Percentiles rank a stretch among this genome's conserved stretches.
Conservation (phyloP, 2,113 vertebrate genomes). For the Leptocoma aspasia region DNA sequence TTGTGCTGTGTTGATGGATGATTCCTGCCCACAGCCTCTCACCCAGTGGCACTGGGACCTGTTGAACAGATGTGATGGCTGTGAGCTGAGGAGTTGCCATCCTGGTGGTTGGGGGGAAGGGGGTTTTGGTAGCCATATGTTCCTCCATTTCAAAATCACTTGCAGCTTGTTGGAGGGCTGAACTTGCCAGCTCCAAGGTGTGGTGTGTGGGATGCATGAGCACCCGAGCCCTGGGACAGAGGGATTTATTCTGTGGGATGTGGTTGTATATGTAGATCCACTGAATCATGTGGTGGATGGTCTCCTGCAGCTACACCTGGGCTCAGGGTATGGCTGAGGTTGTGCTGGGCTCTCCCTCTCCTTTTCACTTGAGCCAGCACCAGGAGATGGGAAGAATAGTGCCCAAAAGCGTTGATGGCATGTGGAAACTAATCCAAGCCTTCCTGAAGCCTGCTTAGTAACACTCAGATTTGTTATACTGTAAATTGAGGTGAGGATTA, state of each 20-base stretch:
- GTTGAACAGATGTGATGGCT: neutral
- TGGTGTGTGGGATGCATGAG: neutral
- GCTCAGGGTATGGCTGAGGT: neutral
- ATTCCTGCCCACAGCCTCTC: neutral
- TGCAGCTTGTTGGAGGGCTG: neutral
- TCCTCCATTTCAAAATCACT: neutral
- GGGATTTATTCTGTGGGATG: neutral
- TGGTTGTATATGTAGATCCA: neutral
- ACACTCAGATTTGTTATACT: neutral
- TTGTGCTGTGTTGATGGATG: neutral
- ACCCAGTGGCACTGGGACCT: neutral
- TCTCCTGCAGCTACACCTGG: neutral
- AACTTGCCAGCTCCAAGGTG: neutral
- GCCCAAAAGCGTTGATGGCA: neutral
- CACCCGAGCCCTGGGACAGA: neutral
- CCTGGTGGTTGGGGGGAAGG: neutral
- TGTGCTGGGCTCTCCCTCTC: neutral
- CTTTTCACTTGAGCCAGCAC: neutral
- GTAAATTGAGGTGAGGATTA: neutral
- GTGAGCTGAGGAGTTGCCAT: neutral
- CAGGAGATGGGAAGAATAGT: neutral
- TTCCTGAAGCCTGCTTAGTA: neutral
- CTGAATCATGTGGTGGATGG: rapidly evolving
- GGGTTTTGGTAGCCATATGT: neutral
- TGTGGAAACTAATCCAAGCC: neutral